Evolutionary conservation across 2,113 vertebrate genomes (phyloP).

Genomic region (Accipiter virgatus): DNA sequence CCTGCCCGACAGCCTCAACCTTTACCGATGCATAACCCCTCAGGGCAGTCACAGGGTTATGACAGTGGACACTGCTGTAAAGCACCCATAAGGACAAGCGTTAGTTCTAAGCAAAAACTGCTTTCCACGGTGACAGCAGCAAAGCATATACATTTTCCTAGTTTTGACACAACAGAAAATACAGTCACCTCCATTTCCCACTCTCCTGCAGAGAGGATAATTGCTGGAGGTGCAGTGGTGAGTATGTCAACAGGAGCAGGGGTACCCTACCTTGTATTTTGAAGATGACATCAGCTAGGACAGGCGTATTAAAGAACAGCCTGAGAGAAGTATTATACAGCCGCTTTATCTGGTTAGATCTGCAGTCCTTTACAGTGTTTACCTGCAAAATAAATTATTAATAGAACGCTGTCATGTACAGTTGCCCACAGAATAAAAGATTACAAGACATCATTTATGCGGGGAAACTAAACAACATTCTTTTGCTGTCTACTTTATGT

Average conservation of each 20-base stretch:
- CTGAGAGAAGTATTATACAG: conserved; percentile 84
- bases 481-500: neutral
- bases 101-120: neutral
- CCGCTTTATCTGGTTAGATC: conserved; percentile 60
- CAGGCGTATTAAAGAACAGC: conserved; percentile 90
- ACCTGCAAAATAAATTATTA: conserved; percentile 44
- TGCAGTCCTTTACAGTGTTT: conserved; percentile 58
- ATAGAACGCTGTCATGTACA: neutral
- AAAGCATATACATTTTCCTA: neutral
- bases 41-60: too few relatives aligned
- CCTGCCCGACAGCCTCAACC: too few relatives aligned
- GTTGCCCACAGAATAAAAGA: neutral
- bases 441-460: neutral
- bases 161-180: neutral
- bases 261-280: conserved; percentile 89
- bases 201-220: neutral
- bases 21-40: too few relatives aligned
- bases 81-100: neutral
- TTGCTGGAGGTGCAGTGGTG: neutral
- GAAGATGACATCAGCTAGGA: conserved; percentile 95
- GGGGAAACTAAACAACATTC: neutral
- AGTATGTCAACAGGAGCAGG: neutral
- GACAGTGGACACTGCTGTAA: too few relatives aligned
- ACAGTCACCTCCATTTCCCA: neutral
- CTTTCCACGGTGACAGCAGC: neutral